Evolutionary conservation across 2,797 vertebrate genomes (phyloP).

Genomic region (Gastrophryne carolinensis): DNA sequence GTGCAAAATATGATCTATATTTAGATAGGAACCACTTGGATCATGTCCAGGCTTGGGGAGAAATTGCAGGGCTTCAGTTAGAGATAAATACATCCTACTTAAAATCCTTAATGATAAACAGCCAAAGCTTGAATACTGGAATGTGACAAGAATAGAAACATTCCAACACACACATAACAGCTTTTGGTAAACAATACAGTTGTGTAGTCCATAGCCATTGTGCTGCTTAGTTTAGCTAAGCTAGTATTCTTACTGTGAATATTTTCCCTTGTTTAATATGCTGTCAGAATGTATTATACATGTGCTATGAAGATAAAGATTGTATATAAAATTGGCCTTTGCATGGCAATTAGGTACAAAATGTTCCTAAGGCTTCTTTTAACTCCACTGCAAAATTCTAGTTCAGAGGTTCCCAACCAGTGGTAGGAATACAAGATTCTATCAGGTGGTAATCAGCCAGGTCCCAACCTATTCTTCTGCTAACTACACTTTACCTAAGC

Average conservation of each 20-base stretch:
- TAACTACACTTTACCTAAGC: too few relatives aligned
- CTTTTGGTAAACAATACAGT: not conserved
- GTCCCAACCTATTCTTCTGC: too few relatives aligned
- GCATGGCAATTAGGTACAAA: too few relatives aligned
- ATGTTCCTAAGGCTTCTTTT: too few relatives aligned
- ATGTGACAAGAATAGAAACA: constrained; percentile 44
- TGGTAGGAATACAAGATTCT: too few relatives aligned
- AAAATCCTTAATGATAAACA: constrained; percentile 43
- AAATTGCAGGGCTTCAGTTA: constrained; percentile 7
- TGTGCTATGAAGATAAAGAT: too few relatives aligned
- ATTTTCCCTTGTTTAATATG: not conserved
- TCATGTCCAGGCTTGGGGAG: not conserved
- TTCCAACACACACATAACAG: not conserved
- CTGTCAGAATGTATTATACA: too few relatives aligned
- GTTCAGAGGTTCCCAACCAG: too few relatives aligned
- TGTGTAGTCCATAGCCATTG: not conserved
- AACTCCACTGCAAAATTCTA: too few relatives aligned
- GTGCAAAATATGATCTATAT: constrained; percentile 25
- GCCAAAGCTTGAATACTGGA: constrained; percentile 4
- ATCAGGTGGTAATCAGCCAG: too few relatives aligned
- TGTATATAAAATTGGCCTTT: too few relatives aligned
- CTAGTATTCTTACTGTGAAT: too few relatives aligned
- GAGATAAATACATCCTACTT: constrained; percentile 42
- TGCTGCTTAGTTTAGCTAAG: not conserved
- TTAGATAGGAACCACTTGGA: constrained; percentile 20